Percentiles rank a stretch among this genome's conserved stretches.
phyloP scores from a whole-genome alignment of 2,888 invertebrate species.

The Pherbina coryleti region DNA sequence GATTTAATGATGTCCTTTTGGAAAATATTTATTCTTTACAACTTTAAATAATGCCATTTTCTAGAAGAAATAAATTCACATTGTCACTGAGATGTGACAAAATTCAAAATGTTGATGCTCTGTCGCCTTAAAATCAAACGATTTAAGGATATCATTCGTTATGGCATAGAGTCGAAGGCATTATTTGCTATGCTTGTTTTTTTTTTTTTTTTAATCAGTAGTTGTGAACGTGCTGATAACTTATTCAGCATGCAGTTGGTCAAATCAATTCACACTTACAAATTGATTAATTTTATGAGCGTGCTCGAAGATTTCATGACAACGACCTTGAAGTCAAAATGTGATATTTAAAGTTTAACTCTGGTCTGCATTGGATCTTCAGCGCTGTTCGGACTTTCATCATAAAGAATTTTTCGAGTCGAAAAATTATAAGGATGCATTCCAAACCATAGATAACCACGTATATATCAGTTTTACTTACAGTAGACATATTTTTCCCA shows the following conservation, averaged over 20 bases:
- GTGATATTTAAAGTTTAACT: too few relatives aligned
- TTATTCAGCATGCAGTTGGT: not conserved
- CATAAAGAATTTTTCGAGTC: too few relatives aligned
- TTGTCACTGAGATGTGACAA: slow-evolving; percentile 3
- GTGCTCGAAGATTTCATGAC: not conserved
- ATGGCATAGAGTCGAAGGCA: too few relatives aligned
- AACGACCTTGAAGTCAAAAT: too few relatives aligned
- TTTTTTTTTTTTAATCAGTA: not conserved
- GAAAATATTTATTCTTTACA: not conserved
- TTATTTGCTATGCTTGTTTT: not conserved
- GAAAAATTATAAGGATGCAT: too few relatives aligned
- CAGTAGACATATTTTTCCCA: too few relatives aligned
- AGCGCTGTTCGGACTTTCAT: too few relatives aligned
- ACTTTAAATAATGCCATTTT: not conserved
- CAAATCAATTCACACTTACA: not conserved
- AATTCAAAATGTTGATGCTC: not conserved
- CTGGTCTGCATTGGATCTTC: too few relatives aligned
- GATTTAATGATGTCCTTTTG: slow-evolving; percentile 23
- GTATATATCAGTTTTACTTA: too few relatives aligned
- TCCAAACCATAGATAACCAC: too few relatives aligned
- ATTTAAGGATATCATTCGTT: not conserved
- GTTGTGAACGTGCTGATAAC: not conserved
- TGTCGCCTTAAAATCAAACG: not conserved
- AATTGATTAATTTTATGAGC: not conserved
- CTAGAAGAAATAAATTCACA: not conserved